Base-by-base conservation (phyloP, 2,113 vertebrate genomes). In the Spermophilus dauricus region DNA sequence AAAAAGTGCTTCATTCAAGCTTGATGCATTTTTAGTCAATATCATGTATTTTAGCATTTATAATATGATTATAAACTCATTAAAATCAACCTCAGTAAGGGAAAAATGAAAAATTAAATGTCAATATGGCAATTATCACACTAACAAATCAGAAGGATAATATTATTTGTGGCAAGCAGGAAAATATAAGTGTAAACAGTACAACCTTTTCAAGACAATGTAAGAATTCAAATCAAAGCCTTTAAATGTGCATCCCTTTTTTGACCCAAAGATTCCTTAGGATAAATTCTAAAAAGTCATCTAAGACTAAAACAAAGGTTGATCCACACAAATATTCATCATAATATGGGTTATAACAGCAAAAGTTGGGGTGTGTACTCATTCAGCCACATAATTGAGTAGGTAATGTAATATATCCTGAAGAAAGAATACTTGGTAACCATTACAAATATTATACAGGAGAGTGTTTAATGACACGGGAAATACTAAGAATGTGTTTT, bases 91-190 rank as follows among this genome's bases (percentile, higher is more conserved):
- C 89, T 95, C 81, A 75, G 18, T 24, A 81, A 61, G 63, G 76
- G 77, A 91, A 95, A 89, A 89, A 32, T 76, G 6, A 92, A 94
- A 89, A 67, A 20, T 39, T 83, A 95, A 87, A 78, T 39, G n/a
- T 65, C 67, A 91, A 82, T 65, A 48, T 26, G 45, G 0, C 39
- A 91, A 81, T 34, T 91, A 34, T 42, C 20, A 17, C 67, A 58
- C 14, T 22, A 56, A 42, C 24, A 93, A 77, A 53, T 65, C 87
- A 34, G 83, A 96, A 91, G 69, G 56, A 61, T 72, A 78, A 70
- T 1, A 56, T 1, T 8, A 77, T 84, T 42, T 70, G 30, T 58
- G 72, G 30, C 53, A 58, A 72, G 58, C 28, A 70, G 75, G 56
- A 75, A 91, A 85, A 89, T 8, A 9, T 53, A 95, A 58, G 17